phyloP scores from a whole-genome alignment of 2,888 invertebrate genomes.

The Trichogramma evanescens region DNA sequence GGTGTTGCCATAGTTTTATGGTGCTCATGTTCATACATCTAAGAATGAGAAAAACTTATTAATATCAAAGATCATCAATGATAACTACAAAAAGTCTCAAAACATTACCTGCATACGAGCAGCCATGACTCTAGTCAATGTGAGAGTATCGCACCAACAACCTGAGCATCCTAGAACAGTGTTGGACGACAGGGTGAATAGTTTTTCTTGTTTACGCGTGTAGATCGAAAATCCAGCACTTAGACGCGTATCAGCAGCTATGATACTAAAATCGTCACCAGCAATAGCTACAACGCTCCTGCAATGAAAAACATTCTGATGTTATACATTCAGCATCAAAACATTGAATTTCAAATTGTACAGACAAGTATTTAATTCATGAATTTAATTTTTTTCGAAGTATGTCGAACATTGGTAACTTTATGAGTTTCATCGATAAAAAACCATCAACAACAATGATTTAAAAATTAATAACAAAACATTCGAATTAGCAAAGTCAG shows the following conservation, averaged over 20 bases:
- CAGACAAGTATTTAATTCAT: too few species aligned
- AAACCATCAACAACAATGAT: too few species aligned
- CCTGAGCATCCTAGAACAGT: constrained; percentile 92
- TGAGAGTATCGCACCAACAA: constrained; percentile 95
- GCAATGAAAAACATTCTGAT: constrained; percentile 15
- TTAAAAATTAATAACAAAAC: background rate
- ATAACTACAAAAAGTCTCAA: background rate
- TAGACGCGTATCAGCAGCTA: constrained; percentile 92
- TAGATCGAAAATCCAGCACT: constrained; percentile 87
- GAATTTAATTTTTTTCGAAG: too few species aligned
- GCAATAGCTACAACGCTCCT: constrained; percentile 94
- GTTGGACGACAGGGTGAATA: constrained; percentile 71
- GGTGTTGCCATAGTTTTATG: constrained; percentile 86
- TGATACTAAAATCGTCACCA: constrained; percentile 89
- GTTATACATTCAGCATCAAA: constrained; percentile 1
- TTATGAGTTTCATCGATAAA: too few species aligned
- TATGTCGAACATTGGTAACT: too few species aligned
- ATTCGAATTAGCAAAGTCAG: background rate
- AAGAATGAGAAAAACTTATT: constrained; percentile 22
- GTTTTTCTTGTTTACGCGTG: constrained; percentile 80
- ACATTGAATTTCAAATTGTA: too few species aligned
- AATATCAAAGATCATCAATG: background rate
- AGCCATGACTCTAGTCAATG: constrained; percentile 74
- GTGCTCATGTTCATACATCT: constrained; percentile 93
- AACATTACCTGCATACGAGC: constrained; percentile 71